These are phyloP conservation scores for Nemurella pictetii DNA, from an alignment of 2,888 invertebrate species.

Conservation along the genomic window DNA sequence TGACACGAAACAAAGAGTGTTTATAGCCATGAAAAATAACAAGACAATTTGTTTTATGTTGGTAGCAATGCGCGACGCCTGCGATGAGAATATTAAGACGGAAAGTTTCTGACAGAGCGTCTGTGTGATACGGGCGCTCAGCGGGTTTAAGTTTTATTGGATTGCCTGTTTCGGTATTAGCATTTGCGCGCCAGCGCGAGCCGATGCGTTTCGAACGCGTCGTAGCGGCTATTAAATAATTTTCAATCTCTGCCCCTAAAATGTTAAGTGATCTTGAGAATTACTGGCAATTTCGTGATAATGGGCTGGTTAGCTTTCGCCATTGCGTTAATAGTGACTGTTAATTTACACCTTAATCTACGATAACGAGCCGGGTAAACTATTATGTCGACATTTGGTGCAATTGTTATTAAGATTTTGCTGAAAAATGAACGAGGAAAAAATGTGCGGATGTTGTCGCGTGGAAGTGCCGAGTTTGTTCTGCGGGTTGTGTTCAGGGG, in stretches of 20 bases:
- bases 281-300: background rate
- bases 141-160: background rate
- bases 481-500: no score
- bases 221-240: background rate
- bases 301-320: background rate
- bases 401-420: no score
- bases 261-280: background rate
- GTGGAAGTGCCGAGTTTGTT: no score
- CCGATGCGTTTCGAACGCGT: background rate
- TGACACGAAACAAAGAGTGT: background rate
- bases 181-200: background rate
- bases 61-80: background rate
- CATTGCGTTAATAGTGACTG: background rate
- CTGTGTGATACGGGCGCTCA: background rate
- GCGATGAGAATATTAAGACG: background rate
- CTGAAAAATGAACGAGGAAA: no score
- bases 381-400: no score
- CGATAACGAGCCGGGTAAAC: no score
- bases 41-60: slow-evolving; percentile 11
- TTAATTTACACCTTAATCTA: background rate
- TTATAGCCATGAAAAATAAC: slow-evolving; percentile 9
- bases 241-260: background rate
- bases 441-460: no score
- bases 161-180: background rate
- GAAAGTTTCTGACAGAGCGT: background rate